Evolutionary conservation across 23 tunicate species (phyloP).

Genomic region (Styela plicata): DNA sequence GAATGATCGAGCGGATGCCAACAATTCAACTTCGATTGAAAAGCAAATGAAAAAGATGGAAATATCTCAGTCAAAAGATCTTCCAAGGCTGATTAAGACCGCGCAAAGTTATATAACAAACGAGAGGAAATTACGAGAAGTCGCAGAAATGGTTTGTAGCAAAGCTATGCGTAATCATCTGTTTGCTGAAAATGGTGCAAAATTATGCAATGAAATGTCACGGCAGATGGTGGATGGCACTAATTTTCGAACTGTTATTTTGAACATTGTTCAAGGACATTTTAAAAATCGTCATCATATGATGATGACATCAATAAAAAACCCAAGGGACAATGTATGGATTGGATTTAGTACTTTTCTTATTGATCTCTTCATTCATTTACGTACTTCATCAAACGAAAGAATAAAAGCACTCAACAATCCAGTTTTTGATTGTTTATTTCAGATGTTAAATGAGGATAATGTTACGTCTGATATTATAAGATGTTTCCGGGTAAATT

Average conservation of each 20-base stretch:
- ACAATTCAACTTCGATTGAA: conserved; percentile 1
- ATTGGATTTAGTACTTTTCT: conserved; percentile 14
- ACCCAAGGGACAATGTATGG: conserved; percentile 5
- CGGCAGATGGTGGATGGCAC: conserved; percentile 2
- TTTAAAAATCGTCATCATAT: conserved; percentile 17
- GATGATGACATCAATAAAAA: conserved; percentile 6
- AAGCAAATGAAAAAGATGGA: conserved; percentile 9
- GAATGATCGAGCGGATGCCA: background rate
- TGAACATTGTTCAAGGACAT: conserved; percentile 19
- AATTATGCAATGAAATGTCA: conserved; percentile 16
- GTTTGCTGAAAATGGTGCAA: conserved; percentile 8
- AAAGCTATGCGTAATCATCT: conserved; percentile 17
- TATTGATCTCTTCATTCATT: background rate
- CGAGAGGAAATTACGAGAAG: conserved; percentile 8
- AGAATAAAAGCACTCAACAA: conserved; percentile 8
- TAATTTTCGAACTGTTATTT: conserved; percentile 15
- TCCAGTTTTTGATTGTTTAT: conserved; percentile 18
- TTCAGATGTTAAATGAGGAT: background rate
- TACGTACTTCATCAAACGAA: conserved; percentile 19
- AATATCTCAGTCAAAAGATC: conserved; percentile 3
- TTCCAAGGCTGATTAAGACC: conserved; percentile 1
- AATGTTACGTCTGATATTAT: background rate
- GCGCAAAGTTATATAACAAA: background rate
- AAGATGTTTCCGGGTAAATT: background rate
- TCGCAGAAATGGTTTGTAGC: conserved; percentile 8